Evolutionary conservation across 2,888 invertebrate genomes (phyloP).

Genomic region (Rhingia rostrata): DNA sequence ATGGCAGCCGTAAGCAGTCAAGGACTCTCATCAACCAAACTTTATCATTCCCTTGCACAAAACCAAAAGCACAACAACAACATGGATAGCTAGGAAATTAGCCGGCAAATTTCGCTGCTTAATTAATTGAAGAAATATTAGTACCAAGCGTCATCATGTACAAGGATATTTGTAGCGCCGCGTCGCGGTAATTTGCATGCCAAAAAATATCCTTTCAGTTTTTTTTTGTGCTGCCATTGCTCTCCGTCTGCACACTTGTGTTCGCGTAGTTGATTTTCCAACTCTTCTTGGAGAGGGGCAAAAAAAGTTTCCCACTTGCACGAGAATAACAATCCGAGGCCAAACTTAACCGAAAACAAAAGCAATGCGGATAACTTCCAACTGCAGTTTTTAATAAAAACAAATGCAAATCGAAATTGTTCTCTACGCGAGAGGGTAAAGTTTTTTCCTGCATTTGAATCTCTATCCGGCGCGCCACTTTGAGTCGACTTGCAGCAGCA

Average conservation of each 20-base stretch:
- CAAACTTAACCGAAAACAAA: constrained; percentile 51
- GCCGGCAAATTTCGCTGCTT: constrained; percentile 40
- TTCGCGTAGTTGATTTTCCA: constrained; percentile 41
- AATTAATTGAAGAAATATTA: constrained; percentile 69
- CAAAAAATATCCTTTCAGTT: constrained; percentile 16
- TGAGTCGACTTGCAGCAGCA: constrained; percentile 20
- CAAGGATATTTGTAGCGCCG: constrained; percentile 7
- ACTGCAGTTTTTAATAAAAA: constrained; percentile 62
- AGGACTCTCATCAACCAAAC: constrained; percentile 3
- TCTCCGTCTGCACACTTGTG: constrained; percentile 7
- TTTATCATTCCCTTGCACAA: background rate
- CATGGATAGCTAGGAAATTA: constrained; percentile 16
- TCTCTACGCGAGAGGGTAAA: constrained; percentile 42
- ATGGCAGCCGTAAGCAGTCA: background rate
- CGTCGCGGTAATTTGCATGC: constrained; percentile 46
- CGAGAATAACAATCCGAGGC: constrained; percentile 58
- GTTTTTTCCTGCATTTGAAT: constrained; percentile 50
- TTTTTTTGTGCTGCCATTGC: background rate
- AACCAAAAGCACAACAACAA: too few relatives aligned
- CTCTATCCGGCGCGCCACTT: background rate
- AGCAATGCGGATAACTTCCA: constrained; percentile 65
- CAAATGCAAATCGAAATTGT: constrained; percentile 68
- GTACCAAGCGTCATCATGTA: constrained; percentile 43
- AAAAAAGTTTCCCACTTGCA: constrained; percentile 10
- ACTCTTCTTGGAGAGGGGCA: background rate